phyloP scores from a whole-genome alignment of 2,797 vertebrate genomes.

The Sebastes trivittatus region DNA sequence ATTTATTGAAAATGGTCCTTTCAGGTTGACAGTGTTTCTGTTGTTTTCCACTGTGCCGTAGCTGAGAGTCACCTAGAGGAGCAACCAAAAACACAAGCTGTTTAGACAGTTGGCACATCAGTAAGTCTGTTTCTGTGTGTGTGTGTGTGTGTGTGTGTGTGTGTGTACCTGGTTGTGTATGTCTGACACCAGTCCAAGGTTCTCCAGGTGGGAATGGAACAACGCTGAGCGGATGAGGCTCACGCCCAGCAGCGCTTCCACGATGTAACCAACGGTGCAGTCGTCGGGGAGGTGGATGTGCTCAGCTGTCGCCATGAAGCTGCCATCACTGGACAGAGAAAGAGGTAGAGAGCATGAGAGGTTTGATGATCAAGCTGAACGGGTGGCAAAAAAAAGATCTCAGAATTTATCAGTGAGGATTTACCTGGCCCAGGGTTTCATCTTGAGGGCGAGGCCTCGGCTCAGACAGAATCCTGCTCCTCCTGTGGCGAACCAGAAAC shows the following conservation, averaged over 20 bases:
- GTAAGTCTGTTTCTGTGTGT: neutral
- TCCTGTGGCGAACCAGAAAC: constrained; percentile 98
- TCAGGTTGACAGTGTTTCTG: constrained; percentile 88
- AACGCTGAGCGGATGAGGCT: constrained; percentile 86
- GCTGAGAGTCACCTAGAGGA: constrained; percentile 89
- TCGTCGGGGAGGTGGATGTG: constrained; percentile 94
- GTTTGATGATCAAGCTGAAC: neutral
- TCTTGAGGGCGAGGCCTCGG: constrained; percentile 92
- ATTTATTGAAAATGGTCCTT: constrained; percentile 84
- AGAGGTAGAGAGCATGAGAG: neutral
- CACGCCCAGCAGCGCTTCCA: constrained; percentile 90
- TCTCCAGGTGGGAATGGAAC: constrained; percentile 97
- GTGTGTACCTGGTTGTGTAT: constrained; percentile 88
- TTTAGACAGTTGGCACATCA: neutral
- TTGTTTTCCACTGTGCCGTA: constrained; percentile 90
- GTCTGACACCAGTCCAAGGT: constrained; percentile 86
- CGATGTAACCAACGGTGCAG: constrained; percentile 95
- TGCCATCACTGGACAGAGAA: constrained; percentile 81
- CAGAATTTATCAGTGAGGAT: neutral
- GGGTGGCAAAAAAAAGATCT: fast-evolving
- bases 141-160: neutral
- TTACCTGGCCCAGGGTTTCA: constrained; percentile 97
- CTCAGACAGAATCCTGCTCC: constrained; percentile 98
- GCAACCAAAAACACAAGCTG: neutral
- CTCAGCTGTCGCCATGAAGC: constrained; percentile 93